A percentile compares a stretch with the other conserved stretches of the same genome.
These are phyloP conservation scores for Pissodes strobi DNA, from an alignment of 1,140 invertebrate genomes.

Conservation along the genomic window DNA sequence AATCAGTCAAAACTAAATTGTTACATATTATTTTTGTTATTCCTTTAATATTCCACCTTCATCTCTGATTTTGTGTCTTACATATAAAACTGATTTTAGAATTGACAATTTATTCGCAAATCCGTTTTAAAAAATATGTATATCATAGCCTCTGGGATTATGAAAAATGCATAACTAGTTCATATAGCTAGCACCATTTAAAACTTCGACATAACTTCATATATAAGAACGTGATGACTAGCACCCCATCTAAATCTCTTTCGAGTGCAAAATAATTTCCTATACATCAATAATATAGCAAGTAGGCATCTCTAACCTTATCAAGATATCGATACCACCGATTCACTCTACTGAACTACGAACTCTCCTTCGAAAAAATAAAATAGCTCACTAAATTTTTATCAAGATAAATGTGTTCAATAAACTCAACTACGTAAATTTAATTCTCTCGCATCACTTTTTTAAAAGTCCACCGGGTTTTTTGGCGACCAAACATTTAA, in stretches of 20 bases:
- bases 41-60: too few relatives aligned
- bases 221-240: too few relatives aligned
- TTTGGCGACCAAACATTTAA: slow-evolving; percentile 26
- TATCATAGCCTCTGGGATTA: too few relatives aligned
- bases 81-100: too few relatives aligned
- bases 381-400: slow-evolving; percentile 38
- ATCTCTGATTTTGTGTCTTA: too few relatives aligned
- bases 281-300: not conserved
- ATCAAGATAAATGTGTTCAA: slow-evolving; percentile 42
- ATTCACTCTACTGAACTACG: not conserved
- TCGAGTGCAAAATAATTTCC: not conserved
- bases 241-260: not conserved
- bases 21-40: too few relatives aligned
- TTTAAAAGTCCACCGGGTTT: slow-evolving; percentile 16
- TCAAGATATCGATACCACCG: not conserved
- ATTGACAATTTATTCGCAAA: too few relatives aligned
- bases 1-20: too few relatives aligned
- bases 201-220: too few relatives aligned
- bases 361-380: slow-evolving; percentile 4
- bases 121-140: too few relatives aligned
- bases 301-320: not conserved
- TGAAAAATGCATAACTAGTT: too few relatives aligned
- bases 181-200: too few relatives aligned
- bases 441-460: slow-evolving; percentile 32
- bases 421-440: slow-evolving; percentile 33